Percentiles rank a stretch among this genome's conserved stretches.
Conservation (phyloP, 53 echinoderm and acorn worm species). For the Hippasteria phrygiana region DNA sequence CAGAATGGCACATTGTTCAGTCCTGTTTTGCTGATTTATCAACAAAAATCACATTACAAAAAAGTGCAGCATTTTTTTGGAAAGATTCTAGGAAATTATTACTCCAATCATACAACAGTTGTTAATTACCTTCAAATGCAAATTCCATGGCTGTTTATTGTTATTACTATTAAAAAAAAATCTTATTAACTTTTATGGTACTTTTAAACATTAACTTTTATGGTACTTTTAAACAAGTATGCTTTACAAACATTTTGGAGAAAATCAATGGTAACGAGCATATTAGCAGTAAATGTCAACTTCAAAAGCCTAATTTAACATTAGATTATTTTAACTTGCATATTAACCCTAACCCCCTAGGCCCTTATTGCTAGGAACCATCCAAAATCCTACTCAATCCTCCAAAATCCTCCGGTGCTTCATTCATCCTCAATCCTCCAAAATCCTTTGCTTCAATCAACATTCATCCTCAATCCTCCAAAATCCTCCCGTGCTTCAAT, state of each 20-base stretch:
- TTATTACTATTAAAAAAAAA: background rate
- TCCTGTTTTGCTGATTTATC: background rate
- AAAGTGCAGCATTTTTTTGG: constrained; percentile 52
- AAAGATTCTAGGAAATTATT: constrained; percentile 20
- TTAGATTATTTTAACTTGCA: no score
- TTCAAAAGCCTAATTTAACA: no score
- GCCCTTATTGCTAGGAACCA: no score
- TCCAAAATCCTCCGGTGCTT: no score
- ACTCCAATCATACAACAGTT: background rate
- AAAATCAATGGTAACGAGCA: background rate
- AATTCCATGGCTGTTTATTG: background rate
- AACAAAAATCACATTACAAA: constrained; percentile 3
- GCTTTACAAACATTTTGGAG: background rate
- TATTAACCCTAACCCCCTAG: no score
- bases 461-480: no score
- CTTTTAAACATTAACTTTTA: background rate
- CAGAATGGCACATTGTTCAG: no score
- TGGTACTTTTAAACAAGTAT: background rate
- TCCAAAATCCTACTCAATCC: no score
- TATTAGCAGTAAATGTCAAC: no score
- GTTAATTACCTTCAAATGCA: background rate
- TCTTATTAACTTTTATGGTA: background rate
- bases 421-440: no score
- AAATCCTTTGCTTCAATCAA: no score
- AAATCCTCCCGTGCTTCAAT: no score